A percentile compares a stretch with the other conserved stretches of the same genome.
Evolutionary conservation across 2,888 invertebrate genomes (phyloP).

Genomic region (Drosophila robusta): DNA sequence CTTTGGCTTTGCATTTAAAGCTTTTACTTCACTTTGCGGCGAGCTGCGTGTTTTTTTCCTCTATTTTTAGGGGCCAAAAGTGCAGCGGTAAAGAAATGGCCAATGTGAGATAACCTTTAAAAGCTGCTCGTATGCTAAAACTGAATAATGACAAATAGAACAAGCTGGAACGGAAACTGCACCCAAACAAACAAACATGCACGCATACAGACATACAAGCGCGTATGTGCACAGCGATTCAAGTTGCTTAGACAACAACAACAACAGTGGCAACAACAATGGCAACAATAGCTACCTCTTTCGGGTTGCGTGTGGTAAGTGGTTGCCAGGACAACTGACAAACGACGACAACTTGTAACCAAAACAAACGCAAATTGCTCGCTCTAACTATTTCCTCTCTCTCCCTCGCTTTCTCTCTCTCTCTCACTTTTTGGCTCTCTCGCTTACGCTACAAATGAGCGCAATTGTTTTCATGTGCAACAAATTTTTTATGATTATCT

Average conservation of each 20-base stretch:
- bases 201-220: neutral
- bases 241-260: constrained; percentile 66
- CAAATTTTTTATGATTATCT: constrained; percentile 77
- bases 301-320: constrained; percentile 32
- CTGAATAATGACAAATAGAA: constrained; percentile 67
- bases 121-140: constrained; percentile 74
- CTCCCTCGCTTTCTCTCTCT: neutral
- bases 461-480: constrained; percentile 69
- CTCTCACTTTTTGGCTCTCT: constrained; percentile 7
- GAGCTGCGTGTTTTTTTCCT: constrained; percentile 25
- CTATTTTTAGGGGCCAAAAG: constrained; percentile 20
- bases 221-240: constrained; percentile 53
- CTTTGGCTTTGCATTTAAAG: constrained; percentile 60
- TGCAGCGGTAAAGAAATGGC: constrained; percentile 32
- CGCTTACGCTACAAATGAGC: constrained; percentile 65
- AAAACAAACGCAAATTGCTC: constrained; percentile 71
- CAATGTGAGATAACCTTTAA: constrained; percentile 72
- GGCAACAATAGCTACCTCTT: constrained; percentile 20
- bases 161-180: constrained; percentile 34
- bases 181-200: constrained; percentile 12
- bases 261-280: constrained; percentile 4
- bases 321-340: constrained; percentile 70
- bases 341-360: constrained; percentile 71
- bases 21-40: constrained; percentile 35
- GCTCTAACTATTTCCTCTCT: constrained; percentile 12